These are phyloP conservation scores for Scleropages formosus DNA, from an alignment of 2,797 vertebrate genomes.

Conservation along the genomic window DNA sequence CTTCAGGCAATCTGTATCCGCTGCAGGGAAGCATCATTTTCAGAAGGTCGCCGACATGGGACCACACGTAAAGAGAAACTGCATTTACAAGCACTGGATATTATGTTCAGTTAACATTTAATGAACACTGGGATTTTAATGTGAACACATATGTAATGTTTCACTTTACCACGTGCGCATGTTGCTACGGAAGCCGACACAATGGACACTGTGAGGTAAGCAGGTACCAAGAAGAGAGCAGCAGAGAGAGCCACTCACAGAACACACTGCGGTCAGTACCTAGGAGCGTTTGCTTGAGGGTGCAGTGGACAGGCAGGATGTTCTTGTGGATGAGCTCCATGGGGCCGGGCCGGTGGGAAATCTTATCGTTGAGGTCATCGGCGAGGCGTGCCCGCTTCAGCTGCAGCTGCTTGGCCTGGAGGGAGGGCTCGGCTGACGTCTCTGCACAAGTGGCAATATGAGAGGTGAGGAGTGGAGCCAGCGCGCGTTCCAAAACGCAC, in stretches of 20 bases:
- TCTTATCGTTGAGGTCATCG: slow-evolving; percentile 85
- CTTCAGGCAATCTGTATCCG: slow-evolving; percentile 64
- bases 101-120: too few species aligned
- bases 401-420: slow-evolving; percentile 85
- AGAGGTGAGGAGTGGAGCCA: background rate
- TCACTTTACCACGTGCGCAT: too few species aligned
- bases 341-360: slow-evolving; percentile 82
- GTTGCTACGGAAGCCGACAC: too few species aligned
- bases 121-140: too few species aligned
- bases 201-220: too few species aligned
- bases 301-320: slow-evolving; percentile 83
- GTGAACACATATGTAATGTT: too few species aligned
- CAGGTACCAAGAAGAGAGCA: too few species aligned
- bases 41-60: too few species aligned
- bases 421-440: slow-evolving; percentile 62
- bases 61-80: too few species aligned
- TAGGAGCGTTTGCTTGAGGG: slow-evolving; percentile 55
- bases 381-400: slow-evolving; percentile 84
- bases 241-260: background rate
- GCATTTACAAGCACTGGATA: too few species aligned
- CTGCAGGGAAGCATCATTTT: background rate
- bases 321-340: slow-evolving; percentile 92
- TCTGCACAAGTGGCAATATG: slow-evolving; percentile 43
- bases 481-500: too few species aligned
- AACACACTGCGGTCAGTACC: background rate